These are phyloP conservation scores for Tupaia chinensis DNA, from an alignment of 2,113 vertebrate species.

Conservation along the genomic window DNA sequence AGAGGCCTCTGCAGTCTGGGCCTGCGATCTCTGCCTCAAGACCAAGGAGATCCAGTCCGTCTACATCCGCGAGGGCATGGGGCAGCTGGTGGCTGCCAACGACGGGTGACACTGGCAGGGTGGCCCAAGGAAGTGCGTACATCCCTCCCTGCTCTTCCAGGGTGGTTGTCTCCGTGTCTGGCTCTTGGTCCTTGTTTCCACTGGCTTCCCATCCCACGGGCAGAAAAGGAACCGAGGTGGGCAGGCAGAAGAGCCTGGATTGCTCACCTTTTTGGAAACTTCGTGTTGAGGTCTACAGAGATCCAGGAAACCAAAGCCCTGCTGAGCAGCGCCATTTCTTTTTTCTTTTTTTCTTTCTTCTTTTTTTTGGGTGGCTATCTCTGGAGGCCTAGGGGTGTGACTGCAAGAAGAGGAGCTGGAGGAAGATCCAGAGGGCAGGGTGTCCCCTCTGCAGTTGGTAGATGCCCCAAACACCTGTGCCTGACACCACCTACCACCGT, in stretches of 20 bases:
- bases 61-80: slow-evolving; percentile 96
- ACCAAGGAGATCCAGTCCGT: slow-evolving; percentile 99
- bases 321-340: slow-evolving; percentile 5
- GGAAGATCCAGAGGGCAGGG: neutral
- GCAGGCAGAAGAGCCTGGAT: slow-evolving; percentile 54
- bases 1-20: slow-evolving; percentile 97
- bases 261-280: slow-evolving; percentile 36
- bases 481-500: neutral
- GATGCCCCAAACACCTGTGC: slow-evolving; percentile 40
- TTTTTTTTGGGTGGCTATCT: neutral
- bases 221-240: slow-evolving; percentile 38
- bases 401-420: slow-evolving; percentile 33
- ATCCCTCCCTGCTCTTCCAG: slow-evolving; percentile 3
- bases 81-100: slow-evolving; percentile 96
- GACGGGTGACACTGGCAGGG: slow-evolving; percentile 89
- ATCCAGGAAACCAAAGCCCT: slow-evolving; percentile 60
- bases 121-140: neutral
- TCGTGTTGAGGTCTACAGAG: slow-evolving; percentile 26
- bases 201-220: slow-evolving; percentile 40
- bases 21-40: slow-evolving; percentile 98
- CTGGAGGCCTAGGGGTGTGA: neutral
- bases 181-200: slow-evolving; percentile 59
- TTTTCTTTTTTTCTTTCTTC: too few relatives aligned
- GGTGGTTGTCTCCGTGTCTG: slow-evolving; percentile 17
- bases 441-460: neutral